phyloP scores from a whole-genome alignment of 2,113 vertebrate genomes.

The Entosphenus tridentatus region DNA sequence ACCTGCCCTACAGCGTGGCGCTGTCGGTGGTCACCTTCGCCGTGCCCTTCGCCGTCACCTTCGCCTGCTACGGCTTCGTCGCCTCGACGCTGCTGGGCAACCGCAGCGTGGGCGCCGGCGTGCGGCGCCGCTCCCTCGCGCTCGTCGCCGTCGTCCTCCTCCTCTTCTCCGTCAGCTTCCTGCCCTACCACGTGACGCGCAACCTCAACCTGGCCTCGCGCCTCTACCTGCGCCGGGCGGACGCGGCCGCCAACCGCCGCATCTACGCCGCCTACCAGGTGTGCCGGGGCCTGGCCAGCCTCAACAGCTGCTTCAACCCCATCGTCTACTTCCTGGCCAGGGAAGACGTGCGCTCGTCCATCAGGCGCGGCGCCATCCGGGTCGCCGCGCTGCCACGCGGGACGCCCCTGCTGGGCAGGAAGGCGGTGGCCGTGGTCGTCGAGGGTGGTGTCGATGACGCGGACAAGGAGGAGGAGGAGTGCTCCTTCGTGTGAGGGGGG shows the following conservation, averaged over 20 bases:
- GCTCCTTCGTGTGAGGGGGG: too few relatives aligned
- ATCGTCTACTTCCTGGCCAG: conserved; percentile 28
- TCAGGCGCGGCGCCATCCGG: background rate
- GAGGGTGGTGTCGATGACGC: too few relatives aligned
- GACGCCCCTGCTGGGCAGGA: too few relatives aligned
- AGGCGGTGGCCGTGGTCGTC: too few relatives aligned
- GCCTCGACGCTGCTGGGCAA: conserved; percentile 21
- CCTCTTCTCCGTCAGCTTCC: conserved; percentile 38
- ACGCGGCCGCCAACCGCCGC: conserved; percentile 13
- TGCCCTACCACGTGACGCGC: conserved; percentile 33
- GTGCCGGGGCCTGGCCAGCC: conserved; percentile 28
- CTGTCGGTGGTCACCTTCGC: conserved; percentile 27
- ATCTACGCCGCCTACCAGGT: conserved; percentile 32
- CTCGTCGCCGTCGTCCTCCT: conserved; percentile 27
- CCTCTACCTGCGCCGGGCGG: conserved; percentile 12
- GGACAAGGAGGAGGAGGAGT: too few relatives aligned
- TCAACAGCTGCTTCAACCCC: conserved; percentile 42
- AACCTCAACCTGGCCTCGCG: conserved; percentile 33
- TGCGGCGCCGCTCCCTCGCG: conserved; percentile 24
- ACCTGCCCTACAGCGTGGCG: conserved; percentile 23
- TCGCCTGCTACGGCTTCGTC: conserved; percentile 33
- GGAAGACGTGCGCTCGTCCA: conserved; percentile 15
- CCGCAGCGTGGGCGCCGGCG: conserved; percentile 13
- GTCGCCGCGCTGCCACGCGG: too few relatives aligned
- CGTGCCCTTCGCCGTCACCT: conserved; percentile 27